Evolutionary conservation across 2,888 invertebrate species (phyloP), one percentile per base, ranked within the genome.

Genomic region (Nudaria mundana): DNA sequence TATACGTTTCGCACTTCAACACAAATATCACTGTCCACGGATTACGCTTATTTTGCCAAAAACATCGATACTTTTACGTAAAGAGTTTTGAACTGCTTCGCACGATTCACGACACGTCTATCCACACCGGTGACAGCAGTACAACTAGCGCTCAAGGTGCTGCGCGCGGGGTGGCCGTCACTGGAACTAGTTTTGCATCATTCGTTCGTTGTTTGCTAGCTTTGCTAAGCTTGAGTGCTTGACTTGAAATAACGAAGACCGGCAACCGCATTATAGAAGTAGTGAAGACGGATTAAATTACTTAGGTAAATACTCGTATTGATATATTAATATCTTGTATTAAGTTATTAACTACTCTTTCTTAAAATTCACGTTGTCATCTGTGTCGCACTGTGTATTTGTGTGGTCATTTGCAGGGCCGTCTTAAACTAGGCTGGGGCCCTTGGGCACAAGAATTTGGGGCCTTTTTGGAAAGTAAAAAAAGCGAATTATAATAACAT

Each of bases 21-120:
- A 74, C 64, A 52, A 52, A 63, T 62, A 66, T 43, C 85, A 85
- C 81, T 75, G 54, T 61, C 80, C 80, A 77, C 80, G 48, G 46
- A 41, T 54, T 51, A 53, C 43, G 42, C 57, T 54, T 66, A 47
- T 50, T 41, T 49, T 50, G 56, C 66, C 66, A 70, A 70, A 65
- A 71, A 71, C 74, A 71, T 71, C 71, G 65, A 70, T 77, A 76
- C 71, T 58, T 62, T 66, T 64, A 63, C 81, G 85, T 81, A 81
- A 74, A 70, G 73, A 80, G 78, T 78, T 74, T 73, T 71, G 68
- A 71, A 40, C 30, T 37, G 52, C 47, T 55, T 54, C 48, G 48
- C 37, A 33, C 51, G 26, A 33, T 20, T 39, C 48, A 33, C 59
- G 62, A 40, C 48, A 33, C 59, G 62, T 57, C 46, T 40, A 34